phyloP scores from a whole-genome alignment of 92 coral and sea anemone species.

The Actinernus sp. region DNA sequence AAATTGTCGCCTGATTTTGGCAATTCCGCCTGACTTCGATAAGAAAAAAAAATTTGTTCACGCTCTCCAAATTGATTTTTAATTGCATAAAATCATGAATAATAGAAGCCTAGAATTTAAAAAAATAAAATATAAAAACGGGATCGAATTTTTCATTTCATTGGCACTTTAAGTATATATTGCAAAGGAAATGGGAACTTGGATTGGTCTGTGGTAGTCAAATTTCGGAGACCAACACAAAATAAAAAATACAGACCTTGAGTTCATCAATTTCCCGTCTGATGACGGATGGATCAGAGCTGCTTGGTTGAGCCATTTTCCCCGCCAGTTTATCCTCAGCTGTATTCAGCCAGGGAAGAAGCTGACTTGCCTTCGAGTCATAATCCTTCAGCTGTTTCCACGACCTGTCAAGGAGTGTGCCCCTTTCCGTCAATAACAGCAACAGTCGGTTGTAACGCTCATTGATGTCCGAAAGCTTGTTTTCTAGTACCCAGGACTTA shows the following conservation, averaged over 20 bases:
- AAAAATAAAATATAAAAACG: too few relatives aligned
- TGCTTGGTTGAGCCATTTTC: constrained; percentile 84
- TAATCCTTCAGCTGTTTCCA: constrained; percentile 97
- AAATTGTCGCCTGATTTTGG: too few relatives aligned
- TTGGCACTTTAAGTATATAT: too few relatives aligned
- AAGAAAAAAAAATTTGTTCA: too few relatives aligned
- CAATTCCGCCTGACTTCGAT: too few relatives aligned
- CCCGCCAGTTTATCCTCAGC: constrained; percentile 85
- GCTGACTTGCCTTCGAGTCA: constrained; percentile 87
- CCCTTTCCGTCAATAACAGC: constrained; percentile 85
- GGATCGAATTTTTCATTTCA: too few relatives aligned
- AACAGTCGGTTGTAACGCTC: constrained; percentile 95
- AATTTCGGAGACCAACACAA: too few relatives aligned
- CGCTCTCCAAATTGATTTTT: too few relatives aligned
- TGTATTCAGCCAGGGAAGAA: constrained; percentile 92
- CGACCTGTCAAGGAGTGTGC: constrained; percentile 89
- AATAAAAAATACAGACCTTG: constrained; percentile 83
- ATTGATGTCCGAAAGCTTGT: constrained; percentile 97
- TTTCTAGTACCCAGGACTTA: constrained; percentile 99
- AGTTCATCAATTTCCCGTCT: constrained; percentile 79
- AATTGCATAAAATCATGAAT: too few relatives aligned
- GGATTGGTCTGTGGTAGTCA: too few relatives aligned
- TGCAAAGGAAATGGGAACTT: too few relatives aligned
- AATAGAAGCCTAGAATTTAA: too few relatives aligned
- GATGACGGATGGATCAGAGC: constrained; percentile 68